Conservation (phyloP, 2,797 vertebrate genomes). For the Cirrhinus mrigala region DNA sequence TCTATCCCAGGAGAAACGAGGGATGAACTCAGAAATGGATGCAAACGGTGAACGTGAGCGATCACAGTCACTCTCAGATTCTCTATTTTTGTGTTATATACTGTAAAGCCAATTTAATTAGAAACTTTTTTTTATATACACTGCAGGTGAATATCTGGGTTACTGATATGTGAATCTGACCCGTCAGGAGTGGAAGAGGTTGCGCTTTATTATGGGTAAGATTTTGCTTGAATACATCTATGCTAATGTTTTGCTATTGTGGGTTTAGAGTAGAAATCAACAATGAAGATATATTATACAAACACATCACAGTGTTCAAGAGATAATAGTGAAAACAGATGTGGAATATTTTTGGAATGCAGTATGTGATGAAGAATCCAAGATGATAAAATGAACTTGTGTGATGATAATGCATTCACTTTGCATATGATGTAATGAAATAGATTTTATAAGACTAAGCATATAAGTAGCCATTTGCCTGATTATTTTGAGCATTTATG, state of each 20-base stretch:
- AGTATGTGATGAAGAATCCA: not conserved
- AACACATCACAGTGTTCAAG: not conserved
- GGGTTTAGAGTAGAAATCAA: conserved; percentile 9
- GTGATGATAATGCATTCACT: not conserved
- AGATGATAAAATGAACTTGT: not conserved
- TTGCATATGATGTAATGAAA: not conserved
- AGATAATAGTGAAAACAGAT: not conserved
- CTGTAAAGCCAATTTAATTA: not conserved
- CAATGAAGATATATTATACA: not conserved
- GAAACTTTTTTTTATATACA: not conserved
- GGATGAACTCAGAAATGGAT: conserved; percentile 37
- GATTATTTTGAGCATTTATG: not conserved
- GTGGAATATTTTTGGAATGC: not conserved
- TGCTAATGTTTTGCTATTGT: conserved; percentile 2
- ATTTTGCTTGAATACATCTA: conserved; percentile 6
- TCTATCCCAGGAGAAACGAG: conserved; percentile 39
- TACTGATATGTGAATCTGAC: conserved; percentile 1
- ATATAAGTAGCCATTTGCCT: not conserved
- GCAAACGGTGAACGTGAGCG: not conserved
- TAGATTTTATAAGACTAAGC: not conserved
- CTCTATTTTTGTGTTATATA: not conserved
- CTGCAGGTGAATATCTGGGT: not conserved
- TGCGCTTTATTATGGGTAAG: conserved; percentile 32
- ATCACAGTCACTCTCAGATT: conserved; percentile 5
- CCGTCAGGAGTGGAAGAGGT: conserved; percentile 9